These are phyloP conservation scores for Baronia brevicornis DNA, from an alignment of 2,888 invertebrate genomes.

Conservation along the genomic window DNA sequence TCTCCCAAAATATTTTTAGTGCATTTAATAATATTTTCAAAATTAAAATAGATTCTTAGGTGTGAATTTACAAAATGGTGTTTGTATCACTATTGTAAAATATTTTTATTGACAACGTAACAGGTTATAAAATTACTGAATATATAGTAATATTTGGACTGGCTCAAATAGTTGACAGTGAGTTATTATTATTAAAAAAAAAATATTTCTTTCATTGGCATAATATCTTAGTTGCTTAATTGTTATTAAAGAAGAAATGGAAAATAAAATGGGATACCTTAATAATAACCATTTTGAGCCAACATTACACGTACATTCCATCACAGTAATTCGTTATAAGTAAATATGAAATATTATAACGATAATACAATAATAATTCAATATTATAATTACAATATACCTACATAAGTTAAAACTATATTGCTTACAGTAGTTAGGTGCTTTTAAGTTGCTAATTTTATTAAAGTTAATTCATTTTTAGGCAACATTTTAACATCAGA, in stretches of 20 bases:
- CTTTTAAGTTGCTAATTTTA: conserved; percentile 27
- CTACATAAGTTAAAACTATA: conserved; percentile 15
- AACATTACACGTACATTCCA: conserved; percentile 22
- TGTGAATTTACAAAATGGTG: no score
- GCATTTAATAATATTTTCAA: no score
- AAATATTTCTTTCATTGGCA: no score
- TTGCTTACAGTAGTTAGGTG: conserved; percentile 34
- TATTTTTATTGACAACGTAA: no score
- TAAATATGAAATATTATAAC: conserved; percentile 8
- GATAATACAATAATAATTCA: conserved; percentile 17
- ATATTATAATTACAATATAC: conserved; percentile 12
- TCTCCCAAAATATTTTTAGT: no score
- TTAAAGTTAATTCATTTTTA: conserved; percentile 17
- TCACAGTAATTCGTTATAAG: conserved; percentile 26
- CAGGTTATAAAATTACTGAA: no score
- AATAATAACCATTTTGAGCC: conserved; percentile 23
- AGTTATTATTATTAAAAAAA: no score
- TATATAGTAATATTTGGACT: no score
- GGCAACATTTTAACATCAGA: conserved; percentile 1
- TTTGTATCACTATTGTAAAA: no score
- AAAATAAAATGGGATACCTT: conserved; percentile 8
- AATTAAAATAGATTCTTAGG: no score
- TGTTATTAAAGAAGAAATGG: conserved; percentile 6
- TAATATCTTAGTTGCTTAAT: conserved; percentile 2
- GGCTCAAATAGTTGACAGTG: no score